Evolutionary conservation across 2,888 invertebrate species (phyloP).

Genomic region (Melangyna quadrimaculata): DNA sequence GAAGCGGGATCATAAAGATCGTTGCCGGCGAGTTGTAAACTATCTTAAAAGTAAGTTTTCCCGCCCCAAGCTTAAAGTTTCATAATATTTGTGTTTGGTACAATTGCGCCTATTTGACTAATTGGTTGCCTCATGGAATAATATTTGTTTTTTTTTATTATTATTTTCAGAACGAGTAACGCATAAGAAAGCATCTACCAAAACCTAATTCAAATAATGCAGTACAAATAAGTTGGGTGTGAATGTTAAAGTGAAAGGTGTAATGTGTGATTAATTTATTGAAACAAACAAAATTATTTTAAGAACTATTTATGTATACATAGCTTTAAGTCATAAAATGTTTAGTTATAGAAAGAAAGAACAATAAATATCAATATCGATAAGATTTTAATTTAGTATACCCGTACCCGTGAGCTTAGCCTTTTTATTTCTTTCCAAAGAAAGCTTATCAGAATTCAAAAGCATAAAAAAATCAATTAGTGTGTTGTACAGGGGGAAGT

Average conservation of each 20-base stretch:
- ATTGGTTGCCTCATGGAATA: neutral
- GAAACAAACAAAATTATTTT: neutral
- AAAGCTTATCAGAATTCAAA: neutral
- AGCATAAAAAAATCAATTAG: neutral
- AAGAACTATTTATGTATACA: slow-evolving; percentile 19
- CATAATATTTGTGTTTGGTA: neutral
- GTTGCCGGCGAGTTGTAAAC: slow-evolving; percentile 76
- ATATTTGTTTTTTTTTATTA: neutral
- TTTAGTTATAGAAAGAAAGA: neutral
- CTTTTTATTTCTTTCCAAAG: neutral
- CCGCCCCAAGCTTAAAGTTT: neutral
- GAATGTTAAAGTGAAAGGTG: neutral
- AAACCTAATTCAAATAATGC: neutral
- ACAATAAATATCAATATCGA: neutral
- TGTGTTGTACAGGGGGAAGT: too few relatives aligned
- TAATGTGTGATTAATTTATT: slow-evolving; percentile 13
- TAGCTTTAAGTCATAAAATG: neutral
- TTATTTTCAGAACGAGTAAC: neutral
- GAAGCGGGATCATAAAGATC: slow-evolving; percentile 77
- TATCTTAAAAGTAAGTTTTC: slow-evolving; percentile 74
- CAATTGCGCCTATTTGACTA: neutral
- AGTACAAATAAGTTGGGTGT: neutral
- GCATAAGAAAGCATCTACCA: neutral
- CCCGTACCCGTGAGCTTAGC: neutral
- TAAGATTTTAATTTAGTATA: neutral